These are phyloP conservation scores for Zaprionus bogoriensis DNA, from an alignment of 2,888 invertebrate genomes.

Conservation along the genomic window DNA sequence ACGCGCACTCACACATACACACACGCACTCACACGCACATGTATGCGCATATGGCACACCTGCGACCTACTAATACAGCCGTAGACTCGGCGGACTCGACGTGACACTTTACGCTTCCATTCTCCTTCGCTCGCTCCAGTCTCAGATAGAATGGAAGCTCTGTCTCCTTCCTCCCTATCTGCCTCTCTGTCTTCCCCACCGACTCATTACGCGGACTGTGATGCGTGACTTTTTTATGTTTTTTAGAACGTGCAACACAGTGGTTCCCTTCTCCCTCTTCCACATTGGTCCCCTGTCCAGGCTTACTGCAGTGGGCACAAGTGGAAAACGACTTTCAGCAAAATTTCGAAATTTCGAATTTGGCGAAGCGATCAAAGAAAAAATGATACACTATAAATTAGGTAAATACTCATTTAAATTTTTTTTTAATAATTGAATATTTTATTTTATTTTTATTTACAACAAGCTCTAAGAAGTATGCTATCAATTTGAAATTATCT, in stretches of 20 bases:
- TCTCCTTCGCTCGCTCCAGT: not conserved
- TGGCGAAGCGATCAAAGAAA: too few species aligned
- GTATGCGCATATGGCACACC: constrained; percentile 31
- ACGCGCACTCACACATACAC: constrained; percentile 40
- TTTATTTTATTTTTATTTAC: not conserved
- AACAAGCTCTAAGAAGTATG: not conserved
- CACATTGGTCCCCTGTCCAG: too few species aligned
- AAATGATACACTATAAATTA: too few species aligned
- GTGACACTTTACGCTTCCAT: constrained; percentile 20
- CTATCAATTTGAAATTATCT: not conserved
- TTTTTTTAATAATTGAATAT: too few species aligned
- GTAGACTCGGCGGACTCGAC: constrained; percentile 16
- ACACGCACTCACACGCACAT: constrained; percentile 12
- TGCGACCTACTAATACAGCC: constrained; percentile 46
- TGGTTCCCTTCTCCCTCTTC: too few species aligned
- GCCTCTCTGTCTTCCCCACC: not conserved
- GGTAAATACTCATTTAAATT: too few species aligned
- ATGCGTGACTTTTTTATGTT: constrained; percentile 14
- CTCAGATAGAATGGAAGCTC: too few species aligned
- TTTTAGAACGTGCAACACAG: not conserved
- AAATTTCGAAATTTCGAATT: too few species aligned
- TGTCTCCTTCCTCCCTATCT: not conserved
- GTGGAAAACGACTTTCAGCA: too few species aligned
- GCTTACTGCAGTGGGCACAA: too few species aligned
- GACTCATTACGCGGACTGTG: constrained; percentile 30